Conservation (phyloP, 2,113 vertebrate genomes). For the Uria lomvia region DNA sequence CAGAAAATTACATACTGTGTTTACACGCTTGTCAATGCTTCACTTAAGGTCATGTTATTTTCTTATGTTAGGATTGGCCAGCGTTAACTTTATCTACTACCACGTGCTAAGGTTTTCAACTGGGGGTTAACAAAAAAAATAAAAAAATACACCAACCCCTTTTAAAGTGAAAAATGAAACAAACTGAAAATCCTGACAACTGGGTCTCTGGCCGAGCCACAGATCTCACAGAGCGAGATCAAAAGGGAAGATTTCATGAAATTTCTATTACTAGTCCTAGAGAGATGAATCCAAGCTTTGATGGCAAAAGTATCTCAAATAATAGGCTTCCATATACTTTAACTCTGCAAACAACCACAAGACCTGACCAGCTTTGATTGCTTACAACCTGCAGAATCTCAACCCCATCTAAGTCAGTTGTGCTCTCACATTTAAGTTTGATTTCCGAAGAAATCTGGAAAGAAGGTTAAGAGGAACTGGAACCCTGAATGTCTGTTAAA, state of each 20-base stretch:
- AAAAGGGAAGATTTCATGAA: not conserved
- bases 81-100: not conserved
- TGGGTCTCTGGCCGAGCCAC: not conserved
- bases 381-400: not conserved
- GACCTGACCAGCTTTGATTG: not conserved
- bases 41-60: not conserved
- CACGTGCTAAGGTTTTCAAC: not conserved
- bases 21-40: not conserved
- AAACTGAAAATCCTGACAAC: not conserved
- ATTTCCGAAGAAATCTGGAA: constrained; percentile 12
- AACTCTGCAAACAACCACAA: not conserved
- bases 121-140: not conserved
- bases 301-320: not conserved
- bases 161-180: not conserved
- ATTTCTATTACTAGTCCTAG: not conserved
- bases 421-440: not conserved
- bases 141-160: not conserved
- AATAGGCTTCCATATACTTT: not conserved
- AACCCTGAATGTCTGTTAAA: not conserved
- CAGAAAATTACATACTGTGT: not conserved
- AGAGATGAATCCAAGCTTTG: not conserved
- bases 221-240: not conserved
- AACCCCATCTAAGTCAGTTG: not conserved
- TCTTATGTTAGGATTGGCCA: not conserved
- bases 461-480: constrained; percentile 17